Evolutionary conservation across 2,113 vertebrate genomes (phyloP), one percentile per base, ranked within the genome.

Genomic region (Progne subis): DNA sequence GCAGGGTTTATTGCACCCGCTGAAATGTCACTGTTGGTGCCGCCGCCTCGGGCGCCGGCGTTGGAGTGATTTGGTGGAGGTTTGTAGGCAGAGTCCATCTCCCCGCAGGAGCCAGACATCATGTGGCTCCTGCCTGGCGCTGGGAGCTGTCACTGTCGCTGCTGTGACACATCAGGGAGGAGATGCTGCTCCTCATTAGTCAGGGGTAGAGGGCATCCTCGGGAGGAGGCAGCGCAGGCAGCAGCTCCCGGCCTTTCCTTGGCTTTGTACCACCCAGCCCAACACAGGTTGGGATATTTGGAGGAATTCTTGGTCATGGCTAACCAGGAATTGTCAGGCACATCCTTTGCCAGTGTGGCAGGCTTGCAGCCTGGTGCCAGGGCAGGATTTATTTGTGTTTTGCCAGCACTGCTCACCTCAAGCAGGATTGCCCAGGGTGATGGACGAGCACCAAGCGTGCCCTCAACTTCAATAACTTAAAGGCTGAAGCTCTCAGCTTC

Each of bases 141-240:
- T 95, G 94, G 76, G 75, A 86, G 90, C 32, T 59, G 56, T 59
- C 56, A 5, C 94, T 92, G 94, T 93, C 50, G 8, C 86, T 9
- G 44, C 68, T 19, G 18, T 44, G 78, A 79, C 93, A 87, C 74
- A 47, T 41, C 65, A 1, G 86, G 53, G 93, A 71, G 9, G 87
- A 86, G 91, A 82, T 81, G 93, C 81, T 91, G 94, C 84, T 57
- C 57, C 92, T 83, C 88, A 55, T 97, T 92, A 95, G 68, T 85
- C 91, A 61, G 49, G 92, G 91, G 37, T 32, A 74, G 87, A 81
- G 92, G 87, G 90, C 85, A 29, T 43, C 89, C 74, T 82, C 28
- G 5, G n/a, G 68, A 84, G 84, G 63, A 20, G 56, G 52, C 37
- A 5, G 55, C 46, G 44, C 17, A 8, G 0, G 15, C 56, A 2